These are phyloP conservation scores for Pocillopora damicornis DNA, from an alignment of 64 coral and sea anemone genomes.

Conservation along the genomic window DNA sequence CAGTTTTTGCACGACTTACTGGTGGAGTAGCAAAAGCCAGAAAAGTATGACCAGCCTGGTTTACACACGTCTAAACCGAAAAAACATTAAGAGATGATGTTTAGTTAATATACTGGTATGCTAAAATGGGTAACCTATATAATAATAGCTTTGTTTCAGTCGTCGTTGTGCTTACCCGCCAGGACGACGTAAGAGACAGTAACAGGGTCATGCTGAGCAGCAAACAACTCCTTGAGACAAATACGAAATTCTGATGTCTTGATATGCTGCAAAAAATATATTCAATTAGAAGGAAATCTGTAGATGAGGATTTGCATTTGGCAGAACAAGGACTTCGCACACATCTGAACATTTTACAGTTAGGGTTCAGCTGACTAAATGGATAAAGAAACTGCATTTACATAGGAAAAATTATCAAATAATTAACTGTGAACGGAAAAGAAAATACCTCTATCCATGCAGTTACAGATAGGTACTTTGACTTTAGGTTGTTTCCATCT, in stretches of 20 bases:
- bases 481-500: neutral
- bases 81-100: neutral
- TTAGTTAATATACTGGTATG: neutral
- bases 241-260: conserved; percentile 18
- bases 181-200: neutral
- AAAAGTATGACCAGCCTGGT: conserved; percentile 72
- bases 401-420: no score
- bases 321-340: neutral
- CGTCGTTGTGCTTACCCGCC: neutral
- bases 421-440: no score
- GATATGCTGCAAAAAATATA: conserved; percentile 17
- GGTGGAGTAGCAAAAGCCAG: conserved; percentile 34
- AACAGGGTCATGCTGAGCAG: conserved; percentile 1
- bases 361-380: no score
- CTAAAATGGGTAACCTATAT: neutral
- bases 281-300: no score
- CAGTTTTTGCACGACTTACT: conserved; percentile 52
- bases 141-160: neutral
- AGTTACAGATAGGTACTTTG: conserved; percentile 14
- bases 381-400: no score
- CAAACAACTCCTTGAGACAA: conserved; percentile 29
- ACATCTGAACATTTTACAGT: no score
- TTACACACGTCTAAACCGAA: conserved; percentile 48
- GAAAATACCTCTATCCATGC: conserved; percentile 19
- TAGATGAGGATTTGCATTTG: no score